Evolutionary conservation across 1,140 invertebrate species (phyloP), one percentile per base, ranked within the genome.

Genomic region (Mercenaria mercenaria): DNA sequence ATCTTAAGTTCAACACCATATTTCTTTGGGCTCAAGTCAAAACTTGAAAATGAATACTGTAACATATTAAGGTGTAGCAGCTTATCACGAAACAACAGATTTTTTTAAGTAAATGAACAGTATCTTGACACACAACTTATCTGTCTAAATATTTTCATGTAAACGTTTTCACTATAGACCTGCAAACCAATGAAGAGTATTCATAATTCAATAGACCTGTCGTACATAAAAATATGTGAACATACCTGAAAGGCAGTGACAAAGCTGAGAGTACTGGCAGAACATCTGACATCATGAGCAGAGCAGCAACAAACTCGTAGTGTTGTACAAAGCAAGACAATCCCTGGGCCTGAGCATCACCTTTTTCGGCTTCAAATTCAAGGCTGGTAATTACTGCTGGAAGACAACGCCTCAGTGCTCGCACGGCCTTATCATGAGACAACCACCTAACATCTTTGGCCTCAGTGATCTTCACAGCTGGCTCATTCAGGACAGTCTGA

Each of bases 361-460:
- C 32, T 72, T 72, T 41, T 6, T 2, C 29, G 2, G 67, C 67
- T 72, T 72, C 67, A 34, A 3, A 41, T 23, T 72, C 67, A 4
- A 72, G 32, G 29, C 67, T 72, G 29, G 67, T 72, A 23, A 72
- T 15, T 2, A 72, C 2, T 10, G 67, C 32, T 41, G 67, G 67
- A 34, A 72, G 67, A 72, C 67, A 32, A 11, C 39, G 67, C 23
- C 67, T 72, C 3, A 72, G 8, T 18, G 67, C 67, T 8, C 39
- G 32, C 67, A 72, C 67, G 4, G 67, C 67, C 23, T 72, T 72
- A 23, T 72, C 39, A 41, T 72, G 67, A 2, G 67, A 34, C 67
- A 72, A 72, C 67, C 67, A 72, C 29, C 67, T 11, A 34, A 56
- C 69, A 50, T 86, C 23, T 72, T 82, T n/a, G 64, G 34, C 23